A percentile compares a stretch with the other conserved stretches of the same genome.
Evolutionary conservation across 2,113 vertebrate species (phyloP).

Genomic region (Rhynchopsitta pachyrhyncha): DNA sequence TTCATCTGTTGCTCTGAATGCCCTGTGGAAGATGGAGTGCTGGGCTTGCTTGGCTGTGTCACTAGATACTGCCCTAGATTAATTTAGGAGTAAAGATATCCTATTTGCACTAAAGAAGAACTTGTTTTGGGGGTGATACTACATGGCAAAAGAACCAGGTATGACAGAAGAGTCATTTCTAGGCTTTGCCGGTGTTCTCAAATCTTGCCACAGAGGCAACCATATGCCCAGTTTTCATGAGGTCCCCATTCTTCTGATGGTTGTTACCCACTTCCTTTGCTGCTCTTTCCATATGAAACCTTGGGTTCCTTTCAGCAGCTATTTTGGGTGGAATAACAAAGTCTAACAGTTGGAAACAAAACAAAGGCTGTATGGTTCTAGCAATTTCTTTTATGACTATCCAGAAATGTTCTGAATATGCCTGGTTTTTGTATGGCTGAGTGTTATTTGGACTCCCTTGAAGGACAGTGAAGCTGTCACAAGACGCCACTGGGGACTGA

Average conservation of each 20-base stretch:
- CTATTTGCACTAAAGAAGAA: not conserved
- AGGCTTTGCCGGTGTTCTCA: slow-evolving; percentile 19
- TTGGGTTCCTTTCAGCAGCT: not conserved
- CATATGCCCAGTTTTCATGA: not conserved
- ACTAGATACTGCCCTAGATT: not conserved
- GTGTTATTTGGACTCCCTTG: not conserved
- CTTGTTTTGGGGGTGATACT: not conserved
- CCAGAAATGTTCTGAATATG: not conserved
- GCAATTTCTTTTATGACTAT: not conserved
- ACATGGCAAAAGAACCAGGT: not conserved
- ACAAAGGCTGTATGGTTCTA: not conserved
- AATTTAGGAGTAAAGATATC: not conserved
- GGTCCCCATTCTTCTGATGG: not conserved
- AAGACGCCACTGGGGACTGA: not conserved
- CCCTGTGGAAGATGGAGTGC: not conserved
- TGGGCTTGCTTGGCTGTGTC: not conserved
- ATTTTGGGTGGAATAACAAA: not conserved
- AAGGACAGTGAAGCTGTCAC: not conserved
- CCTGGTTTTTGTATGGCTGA: not conserved
- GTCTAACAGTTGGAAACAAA: not conserved
- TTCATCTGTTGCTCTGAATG: not conserved
- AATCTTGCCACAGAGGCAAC: slow-evolving; percentile 5
- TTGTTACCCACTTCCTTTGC: not conserved
- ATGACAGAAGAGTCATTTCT: not conserved
- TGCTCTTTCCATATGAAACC: not conserved